Base-by-base conservation (phyloP, 1,140 invertebrate species). In the Diorhabda sublineata region DNA sequence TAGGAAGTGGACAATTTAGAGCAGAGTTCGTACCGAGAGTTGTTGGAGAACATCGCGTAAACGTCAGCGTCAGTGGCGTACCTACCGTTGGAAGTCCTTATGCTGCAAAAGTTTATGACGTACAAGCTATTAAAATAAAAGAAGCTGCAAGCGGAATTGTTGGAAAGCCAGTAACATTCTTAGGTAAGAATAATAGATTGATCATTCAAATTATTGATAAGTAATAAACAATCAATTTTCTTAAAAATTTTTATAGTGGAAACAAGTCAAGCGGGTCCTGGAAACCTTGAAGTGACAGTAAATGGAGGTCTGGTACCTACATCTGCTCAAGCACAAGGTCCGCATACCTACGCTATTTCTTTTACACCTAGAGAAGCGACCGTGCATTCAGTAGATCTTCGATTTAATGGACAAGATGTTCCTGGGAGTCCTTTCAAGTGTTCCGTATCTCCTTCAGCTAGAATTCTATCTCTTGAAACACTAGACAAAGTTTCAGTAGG, bases 211-310 rank as follows among this genome's bases (percentile, higher is more conserved):
- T 26, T 26, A 52, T 52, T 2, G n/a, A 52, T 52, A 52, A 52
- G n/a, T 52, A 52, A 8, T 4, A 52, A 52, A 52, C 2, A 4
- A 6, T 3, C 4, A n/a, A 8, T 52, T 8, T n/a, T 52, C 6
- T 52, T 52, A n/a, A 52, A 8, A 0, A 3, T 52, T 52, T 70
- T 70, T 77, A 7, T 78, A 97, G 97, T 99, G 73, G 96, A 99
- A 84, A 98, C 97, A 6, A 94, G 94, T 79, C 92, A 96, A 83
- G 96, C 96, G 43, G 98, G 98, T 43, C 95, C 89, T 44, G 98
- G 98, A 6, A 98, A 98, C 82, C 82, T 99, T 58, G 97, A 99
- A 82, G 96, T 99, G 44, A 96, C 95, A 0, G 96, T 99, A 2
- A 98, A 97, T 76, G 94, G 95, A 58, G 97, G 97, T 0, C 89